A percentile compares a stretch with the other conserved stretches of the same genome.
Conservation (phyloP, 35 echinoderm and acorn worm species). For the Heliocidaris erythrogramma region DNA sequence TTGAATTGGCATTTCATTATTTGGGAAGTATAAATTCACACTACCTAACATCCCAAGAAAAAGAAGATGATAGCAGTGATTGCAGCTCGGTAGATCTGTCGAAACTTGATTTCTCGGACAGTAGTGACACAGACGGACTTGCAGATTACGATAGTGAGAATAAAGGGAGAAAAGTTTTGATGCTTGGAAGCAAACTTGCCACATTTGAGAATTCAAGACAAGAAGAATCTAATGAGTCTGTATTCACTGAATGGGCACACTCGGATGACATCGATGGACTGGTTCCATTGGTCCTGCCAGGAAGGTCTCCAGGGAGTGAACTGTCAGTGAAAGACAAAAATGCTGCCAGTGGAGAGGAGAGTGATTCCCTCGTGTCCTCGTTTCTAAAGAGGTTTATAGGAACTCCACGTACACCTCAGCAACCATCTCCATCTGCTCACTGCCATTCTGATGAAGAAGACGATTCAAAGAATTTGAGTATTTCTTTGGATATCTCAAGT, state of each 20-base stretch:
- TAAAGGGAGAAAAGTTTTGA: neutral
- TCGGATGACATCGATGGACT: neutral
- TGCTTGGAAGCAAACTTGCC: neutral
- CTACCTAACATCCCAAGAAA: neutral
- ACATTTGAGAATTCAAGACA: neutral
- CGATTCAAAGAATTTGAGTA: neutral
- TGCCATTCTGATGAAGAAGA: neutral
- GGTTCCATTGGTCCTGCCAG: conserved; percentile 27
- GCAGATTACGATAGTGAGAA: neutral
- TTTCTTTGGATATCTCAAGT: conserved; percentile 16
- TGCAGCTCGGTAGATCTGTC: conserved; percentile 14
- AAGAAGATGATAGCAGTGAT: neutral
- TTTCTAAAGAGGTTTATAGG: conserved; percentile 14
- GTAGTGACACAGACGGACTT: neutral
- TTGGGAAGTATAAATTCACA: conserved; percentile 28
- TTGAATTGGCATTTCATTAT: neutral
- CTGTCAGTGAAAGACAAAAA: neutral
- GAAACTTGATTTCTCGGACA: conserved; percentile 16
- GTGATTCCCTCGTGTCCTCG: neutral
- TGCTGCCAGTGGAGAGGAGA: neutral
- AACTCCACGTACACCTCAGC: neutral
- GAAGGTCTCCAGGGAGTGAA: neutral
- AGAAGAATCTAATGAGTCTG: neutral
- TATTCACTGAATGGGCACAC: neutral
- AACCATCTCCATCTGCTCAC: neutral